A percentile compares a stretch with the other conserved stretches of the same genome.
phyloP scores from a whole-genome alignment of 2,888 invertebrate genomes.

The Tinea pellionella region DNA sequence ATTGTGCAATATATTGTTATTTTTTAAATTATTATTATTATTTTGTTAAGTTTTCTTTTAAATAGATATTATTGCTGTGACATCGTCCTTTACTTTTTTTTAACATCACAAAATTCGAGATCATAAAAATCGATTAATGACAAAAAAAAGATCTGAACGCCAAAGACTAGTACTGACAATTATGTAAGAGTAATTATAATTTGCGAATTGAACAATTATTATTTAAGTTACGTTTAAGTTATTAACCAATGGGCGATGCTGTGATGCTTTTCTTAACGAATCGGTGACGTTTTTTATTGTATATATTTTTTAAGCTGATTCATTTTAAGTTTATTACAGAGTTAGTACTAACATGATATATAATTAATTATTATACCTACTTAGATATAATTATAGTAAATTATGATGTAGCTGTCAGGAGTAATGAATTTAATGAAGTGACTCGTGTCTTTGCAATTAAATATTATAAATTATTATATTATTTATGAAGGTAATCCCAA shows the following conservation, averaged over 20 bases:
- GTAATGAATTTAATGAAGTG: slow-evolving; percentile 4
- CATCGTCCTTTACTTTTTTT: neutral
- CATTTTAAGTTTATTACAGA: neutral
- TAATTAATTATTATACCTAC: neutral
- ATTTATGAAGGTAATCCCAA: neutral
- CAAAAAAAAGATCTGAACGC: slow-evolving; percentile 55
- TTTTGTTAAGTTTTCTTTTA: neutral
- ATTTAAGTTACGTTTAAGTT: slow-evolving; percentile 10
- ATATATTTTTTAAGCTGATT: slow-evolving; percentile 20
- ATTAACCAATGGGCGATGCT: slow-evolving; percentile 38
- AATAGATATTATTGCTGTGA: neutral
- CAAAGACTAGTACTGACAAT: slow-evolving; percentile 57
- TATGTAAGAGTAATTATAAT: neutral
- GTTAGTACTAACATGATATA: slow-evolving; percentile 7
- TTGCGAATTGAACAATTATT: slow-evolving; percentile 8
- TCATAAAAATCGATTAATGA: slow-evolving; percentile 22
- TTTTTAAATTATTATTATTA: neutral
- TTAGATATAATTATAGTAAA: neutral
- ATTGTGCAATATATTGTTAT: slow-evolving; percentile 34
- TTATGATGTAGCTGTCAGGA: neutral
- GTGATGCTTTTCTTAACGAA: slow-evolving; percentile 47
- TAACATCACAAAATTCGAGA: neutral
- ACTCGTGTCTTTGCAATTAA: slow-evolving; percentile 17
- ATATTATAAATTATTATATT: neutral
- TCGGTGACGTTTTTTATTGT: slow-evolving; percentile 26